Evolutionary conservation across 2,113 vertebrate species (phyloP), one percentile per base, ranked within the genome.

Genomic region (Struthio camelus): DNA sequence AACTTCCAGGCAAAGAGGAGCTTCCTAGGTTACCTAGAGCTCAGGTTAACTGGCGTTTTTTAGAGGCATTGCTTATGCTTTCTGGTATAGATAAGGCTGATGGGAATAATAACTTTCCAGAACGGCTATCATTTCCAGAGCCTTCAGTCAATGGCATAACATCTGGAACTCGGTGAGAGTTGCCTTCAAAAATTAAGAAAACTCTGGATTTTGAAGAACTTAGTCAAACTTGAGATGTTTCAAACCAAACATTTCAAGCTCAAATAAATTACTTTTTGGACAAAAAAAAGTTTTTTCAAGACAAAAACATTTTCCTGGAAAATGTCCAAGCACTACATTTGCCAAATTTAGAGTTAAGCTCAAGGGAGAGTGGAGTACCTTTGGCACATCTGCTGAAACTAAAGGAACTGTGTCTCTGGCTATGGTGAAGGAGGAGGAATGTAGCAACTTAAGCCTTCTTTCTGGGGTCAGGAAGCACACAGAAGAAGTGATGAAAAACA

Each of bases 401-500:
- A n/a, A 86, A 91, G 89, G 87, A 95, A 69, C 67, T 78, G 64
- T 50, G 79, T 95, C 81, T 80, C 91, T 83, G 89, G 79, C 76
- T 88, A 67, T 79, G 86, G 94, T 28, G 78, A 92, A 80, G 81
- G 56, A 95, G 51, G 79, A 92, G 91, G 95, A 94, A 97, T 95
- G 91, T 5, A 95, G 95, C 78, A 46, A 78, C 71, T 93, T 93
- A 91, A 96, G 81, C 54, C 89, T 90, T 38, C 64, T 93, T 95
- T 93, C 90, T 95, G 82, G 94, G 95, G 93, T 95, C 95, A 93
- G 94, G 92, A 96, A 96, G 30, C 89, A 76, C 42, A 42, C 59
- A 82, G 71, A 89, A 95, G 79, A 90, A 95, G 94, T 93, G 94
- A 96, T 86, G 93, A 97, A 97, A 96, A 96, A 34, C 95, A 96